Conservation (phyloP, 2,888 invertebrate species). For the Ectemnius continuus region DNA sequence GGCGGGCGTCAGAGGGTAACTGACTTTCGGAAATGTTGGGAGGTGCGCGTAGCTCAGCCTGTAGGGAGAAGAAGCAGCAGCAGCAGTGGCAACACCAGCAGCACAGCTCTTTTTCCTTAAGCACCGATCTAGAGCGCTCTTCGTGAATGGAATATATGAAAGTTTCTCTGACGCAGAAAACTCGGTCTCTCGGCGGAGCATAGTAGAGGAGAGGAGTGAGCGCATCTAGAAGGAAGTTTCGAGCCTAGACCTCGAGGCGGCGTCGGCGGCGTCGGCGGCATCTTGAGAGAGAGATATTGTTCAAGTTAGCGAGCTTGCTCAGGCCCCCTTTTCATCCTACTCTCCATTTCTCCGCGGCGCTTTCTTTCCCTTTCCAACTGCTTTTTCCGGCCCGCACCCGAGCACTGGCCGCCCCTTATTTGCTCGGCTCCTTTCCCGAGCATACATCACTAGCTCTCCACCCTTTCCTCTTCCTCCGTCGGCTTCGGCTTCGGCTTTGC, state of each 20-base stretch:
- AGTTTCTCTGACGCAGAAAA: slow-evolving; percentile 55
- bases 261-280: slow-evolving; percentile 47
- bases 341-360: slow-evolving; percentile 24
- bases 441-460: not conserved
- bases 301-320: slow-evolving; percentile 60
- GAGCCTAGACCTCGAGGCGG: slow-evolving; percentile 59
- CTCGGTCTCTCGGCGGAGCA: slow-evolving; percentile 39
- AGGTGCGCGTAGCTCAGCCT: not conserved
- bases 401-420: slow-evolving; percentile 16
- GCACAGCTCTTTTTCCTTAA: slow-evolving; percentile 33
- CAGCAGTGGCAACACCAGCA: not conserved
- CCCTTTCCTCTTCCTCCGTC: not conserved
- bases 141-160: slow-evolving; percentile 56
- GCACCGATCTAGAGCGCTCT: slow-evolving; percentile 45
- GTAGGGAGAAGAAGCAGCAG: not conserved
- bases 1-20: slow-evolving; percentile 17
- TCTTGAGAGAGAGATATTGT: slow-evolving; percentile 65
- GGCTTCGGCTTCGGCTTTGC: not conserved
- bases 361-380: slow-evolving; percentile 22
- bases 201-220: slow-evolving; percentile 8
- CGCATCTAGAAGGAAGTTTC: slow-evolving; percentile 53
- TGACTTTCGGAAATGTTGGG: slow-evolving; percentile 21
- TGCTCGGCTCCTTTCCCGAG: slow-evolving; percentile 47
- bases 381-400: not conserved
- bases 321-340: slow-evolving; percentile 46